Base-by-base conservation (phyloP, 2,888 invertebrate species). In the Mycalesis mineus region DNA sequence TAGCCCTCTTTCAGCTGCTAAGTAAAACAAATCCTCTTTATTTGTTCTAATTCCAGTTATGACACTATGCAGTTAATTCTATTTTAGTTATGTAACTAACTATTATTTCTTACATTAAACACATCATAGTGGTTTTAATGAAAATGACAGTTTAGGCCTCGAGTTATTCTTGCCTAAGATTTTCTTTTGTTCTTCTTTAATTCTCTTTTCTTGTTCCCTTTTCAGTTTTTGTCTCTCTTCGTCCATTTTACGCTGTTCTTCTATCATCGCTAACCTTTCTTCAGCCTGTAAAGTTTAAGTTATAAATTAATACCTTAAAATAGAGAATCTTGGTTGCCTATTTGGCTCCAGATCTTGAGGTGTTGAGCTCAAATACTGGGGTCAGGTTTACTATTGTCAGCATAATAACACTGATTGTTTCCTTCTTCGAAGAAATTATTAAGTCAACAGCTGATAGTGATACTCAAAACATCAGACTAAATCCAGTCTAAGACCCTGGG, bases 81-180 rank as follows among this genome's bases (percentile, higher is more conserved):
- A 54, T 49, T 37, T 50, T 51, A 57, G 31, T 17, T 37, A 11
- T 13, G 40, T 28, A 37, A 52, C 36, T 52, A 48, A 31, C 37
- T 41, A 22, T 33, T 28, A 22, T 57, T 29, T 28, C 39, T 48
- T 36, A 22, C 5, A 22, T 4, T 22, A 11, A 54, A 58, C 41
- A 56, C 56, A 65, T 69, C 67, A 94, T 72, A 94, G 90, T 68
- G 95, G 95, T 84, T 96, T 96, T 68, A 97, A 89, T 52, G 95
- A 93, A 88, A 98, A 98, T 54, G 98, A 98, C 68, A 98, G 91
- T 89, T 97, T 97, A 62, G 98, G 98, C 82, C 98, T 92, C 60
- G 98, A 97, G 91, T 98, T 98, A 84, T 97, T 97, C 92, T 98
- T 98, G 70, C 98, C 98, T 73, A 98, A 92, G 73, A 98, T 98